Evolutionary conservation across 2,888 invertebrate genomes (phyloP), one percentile per base, ranked within the genome.

Genomic region (Hirtodrosophila confusa): DNA sequence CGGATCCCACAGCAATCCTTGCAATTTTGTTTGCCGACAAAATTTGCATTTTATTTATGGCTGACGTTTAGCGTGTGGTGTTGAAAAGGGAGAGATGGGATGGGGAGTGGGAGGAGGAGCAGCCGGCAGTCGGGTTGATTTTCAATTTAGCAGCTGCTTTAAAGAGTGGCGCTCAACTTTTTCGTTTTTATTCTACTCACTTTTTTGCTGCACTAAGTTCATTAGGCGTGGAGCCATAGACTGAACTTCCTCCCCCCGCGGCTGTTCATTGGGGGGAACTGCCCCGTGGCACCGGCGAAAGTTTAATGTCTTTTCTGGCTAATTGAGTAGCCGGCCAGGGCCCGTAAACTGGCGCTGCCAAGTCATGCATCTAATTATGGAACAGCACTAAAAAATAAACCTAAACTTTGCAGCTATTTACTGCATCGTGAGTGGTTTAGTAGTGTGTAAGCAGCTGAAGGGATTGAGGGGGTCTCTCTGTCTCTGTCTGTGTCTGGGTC

Each of bases 321-420:
- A 83, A 83, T 83, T 83, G 85, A 83, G 80, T 82, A 63, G 17
- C 17, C 55, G 31, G 45, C 40, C 39, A 27, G 56, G 50, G 63
- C 55, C 60, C 44, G 61, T 69, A 74, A 70, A 78, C 70, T 70
- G 61, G 54, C 49, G 61, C 67, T 84, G 80, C 68, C 75, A 82
- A 84, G 82, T 83, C 84, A 83, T 83, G 82, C 82, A 83, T 85
- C 82, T 83, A 82, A 83, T 83, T 84, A 83, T 82, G 78, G 68
- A 62, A 51, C 72, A 75, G 67, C 67, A 64, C 55, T 60, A 62
- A 69, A 45, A 78, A 69, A 60, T 56, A 54, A 56, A 69, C 69
- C 66, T 56, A 41, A 78, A 80, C 67, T 61, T 78, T 47, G 51
- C 65, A 74, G 77, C 80, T 66, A 80, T 76, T 80, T 57, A 53